Evolutionary conservation across 2,888 invertebrate genomes (phyloP), one percentile per base, ranked within the genome.

Genomic region (Polyommatus icarus): DNA sequence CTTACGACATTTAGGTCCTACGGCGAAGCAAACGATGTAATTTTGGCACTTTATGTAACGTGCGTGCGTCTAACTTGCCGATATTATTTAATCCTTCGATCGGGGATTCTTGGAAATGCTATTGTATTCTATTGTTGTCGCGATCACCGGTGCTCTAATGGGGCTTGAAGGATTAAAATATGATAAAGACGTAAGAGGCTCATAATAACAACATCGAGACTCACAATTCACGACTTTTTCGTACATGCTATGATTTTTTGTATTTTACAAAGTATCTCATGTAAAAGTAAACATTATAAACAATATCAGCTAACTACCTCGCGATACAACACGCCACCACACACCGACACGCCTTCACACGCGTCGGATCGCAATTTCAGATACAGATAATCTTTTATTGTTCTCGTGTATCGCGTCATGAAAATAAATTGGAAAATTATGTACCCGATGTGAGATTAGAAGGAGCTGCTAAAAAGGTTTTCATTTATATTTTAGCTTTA

Each of bases 341-440:
- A 59, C 59, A 20, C 59, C 59, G 15, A 20, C 12, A 67, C 67
- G 24, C 24, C 61, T 10, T 6, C 15, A 18, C 29, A 15, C 67
- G 29, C 67, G 67, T 67, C 61, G 10, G 61, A 67, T 67, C 12
- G 61, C 61, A 67, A 67, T 67, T 29, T 29, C 29, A 67, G 61
- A 59, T 59, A 59, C 20, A 20, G 59, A 67, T 67, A 67, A 67
- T 67, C 29, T 67, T 67, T 67, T 67, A 32, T 67, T 67, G 67
- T 67, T 32, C 29, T 29, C 6, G 67, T 29, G 67, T 67, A 6
- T 54, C 18, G 29, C 29, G 67, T 15, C 67, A 67, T 67, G 29
- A 32, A 32, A 67, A 32, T 67, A 67, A 67, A 67, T 67, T 67
- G 67, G 67, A 67, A 67, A 67, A 67, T 67, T 32, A 67, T 32